Conservation (phyloP, 2,888 invertebrate species). For the Lasius platythorax region DNA sequence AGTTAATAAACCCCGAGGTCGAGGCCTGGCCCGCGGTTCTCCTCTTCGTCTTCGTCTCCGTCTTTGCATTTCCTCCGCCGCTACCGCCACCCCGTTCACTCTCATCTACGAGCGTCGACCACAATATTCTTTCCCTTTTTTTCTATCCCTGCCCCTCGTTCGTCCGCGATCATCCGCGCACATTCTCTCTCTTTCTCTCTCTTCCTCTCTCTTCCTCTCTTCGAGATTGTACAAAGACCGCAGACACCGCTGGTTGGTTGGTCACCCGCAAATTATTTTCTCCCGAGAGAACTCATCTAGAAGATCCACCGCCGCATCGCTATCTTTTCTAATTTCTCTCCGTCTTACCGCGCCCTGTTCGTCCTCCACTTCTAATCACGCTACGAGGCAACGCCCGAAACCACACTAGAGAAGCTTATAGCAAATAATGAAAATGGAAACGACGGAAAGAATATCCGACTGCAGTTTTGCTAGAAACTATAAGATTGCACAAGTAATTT, state of each 20-base stretch:
- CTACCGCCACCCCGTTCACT: conserved; percentile 67
- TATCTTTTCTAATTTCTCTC: conserved; percentile 54
- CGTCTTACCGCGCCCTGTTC: conserved; percentile 24
- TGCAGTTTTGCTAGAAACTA: neutral
- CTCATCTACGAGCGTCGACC: conserved; percentile 80
- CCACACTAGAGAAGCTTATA: neutral
- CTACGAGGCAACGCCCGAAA: conserved; percentile 44
- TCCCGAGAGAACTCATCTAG: conserved; percentile 78
- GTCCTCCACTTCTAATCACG: conserved; percentile 49
- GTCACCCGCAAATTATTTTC: conserved; percentile 84
- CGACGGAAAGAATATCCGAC: neutral
- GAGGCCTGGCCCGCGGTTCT: conserved; percentile 66
- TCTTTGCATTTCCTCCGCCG: conserved; percentile 60
- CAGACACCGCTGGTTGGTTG: conserved; percentile 78
- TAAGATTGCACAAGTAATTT: neutral
- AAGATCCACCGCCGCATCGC: conserved; percentile 58
- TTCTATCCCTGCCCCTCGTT: conserved; percentile 51
- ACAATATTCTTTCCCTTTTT: conserved; percentile 69
- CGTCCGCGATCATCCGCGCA: conserved; percentile 44
- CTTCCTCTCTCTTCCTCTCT: conserved; percentile 56
- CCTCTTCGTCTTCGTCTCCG: conserved; percentile 57
- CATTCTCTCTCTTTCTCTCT: conserved; percentile 19
- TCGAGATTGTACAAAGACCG: conserved; percentile 74
- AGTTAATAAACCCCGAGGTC: conserved; percentile 81
- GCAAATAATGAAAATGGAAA: conserved; percentile 1